phyloP scores from a whole-genome alignment of 2,888 invertebrate genomes.

The Chrysodeixis includens region DNA sequence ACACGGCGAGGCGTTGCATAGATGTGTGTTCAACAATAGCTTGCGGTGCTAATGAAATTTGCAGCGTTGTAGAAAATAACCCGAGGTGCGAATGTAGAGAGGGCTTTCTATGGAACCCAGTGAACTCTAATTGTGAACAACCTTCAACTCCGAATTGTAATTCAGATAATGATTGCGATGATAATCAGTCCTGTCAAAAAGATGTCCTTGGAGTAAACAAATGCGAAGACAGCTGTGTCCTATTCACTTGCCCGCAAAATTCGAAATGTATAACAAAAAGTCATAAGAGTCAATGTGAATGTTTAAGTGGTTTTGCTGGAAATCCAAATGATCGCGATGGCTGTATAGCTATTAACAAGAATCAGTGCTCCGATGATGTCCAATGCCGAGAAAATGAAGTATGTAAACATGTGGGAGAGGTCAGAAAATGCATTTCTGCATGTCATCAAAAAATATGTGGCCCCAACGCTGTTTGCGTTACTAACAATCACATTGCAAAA shows the following conservation, averaged over 20 bases:
- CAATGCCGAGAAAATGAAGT: conserved; percentile 95
- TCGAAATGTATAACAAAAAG: conserved; percentile 93
- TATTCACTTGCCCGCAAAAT: conserved; percentile 95
- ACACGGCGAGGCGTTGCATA: conserved; percentile 92
- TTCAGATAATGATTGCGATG: conserved; percentile 92
- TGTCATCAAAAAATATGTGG: conserved; percentile 95
- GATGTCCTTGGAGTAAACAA: conserved; percentile 96
- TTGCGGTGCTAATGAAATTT: conserved; percentile 95
- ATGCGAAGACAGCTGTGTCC: conserved; percentile 93
- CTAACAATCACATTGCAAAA: conserved; percentile 96
- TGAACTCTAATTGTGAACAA: conserved; percentile 94
- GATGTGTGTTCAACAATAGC: conserved; percentile 94
- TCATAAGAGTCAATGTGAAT: conserved; percentile 95
- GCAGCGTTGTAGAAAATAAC: conserved; percentile 91
- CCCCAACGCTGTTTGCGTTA: conserved; percentile 95
- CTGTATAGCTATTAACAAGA: conserved; percentile 92
- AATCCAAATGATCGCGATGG: conserved; percentile 97
- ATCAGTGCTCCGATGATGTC: conserved; percentile 93
- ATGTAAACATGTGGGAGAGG: conserved; percentile 91
- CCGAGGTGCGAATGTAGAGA: conserved; percentile 94
- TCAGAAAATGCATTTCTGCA: conserved; percentile 92
- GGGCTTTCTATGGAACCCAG: conserved; percentile 95
- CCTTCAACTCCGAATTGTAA: conserved; percentile 95
- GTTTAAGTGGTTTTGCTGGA: conserved; percentile 94
- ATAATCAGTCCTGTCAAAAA: conserved; percentile 92